Evolutionary conservation across 2,113 vertebrate genomes (phyloP).

Genomic region (Carettochelys insculpta): DNA sequence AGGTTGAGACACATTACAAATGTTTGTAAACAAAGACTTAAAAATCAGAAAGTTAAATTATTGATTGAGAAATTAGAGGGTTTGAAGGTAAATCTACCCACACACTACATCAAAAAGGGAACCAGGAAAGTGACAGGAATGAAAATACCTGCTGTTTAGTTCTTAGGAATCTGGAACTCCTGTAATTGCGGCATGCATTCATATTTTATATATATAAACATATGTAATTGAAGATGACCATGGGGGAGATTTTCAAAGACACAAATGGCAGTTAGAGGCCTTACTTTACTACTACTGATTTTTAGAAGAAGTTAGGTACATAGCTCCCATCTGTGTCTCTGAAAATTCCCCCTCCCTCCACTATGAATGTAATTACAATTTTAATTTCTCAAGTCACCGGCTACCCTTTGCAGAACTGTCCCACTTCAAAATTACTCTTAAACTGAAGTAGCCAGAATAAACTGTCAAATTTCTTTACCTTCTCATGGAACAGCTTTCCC

Average conservation of each 20-base stretch:
- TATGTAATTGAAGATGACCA: background rate
- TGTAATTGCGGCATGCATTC: too few relatives aligned
- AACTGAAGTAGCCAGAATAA: background rate
- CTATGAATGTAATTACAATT: background rate
- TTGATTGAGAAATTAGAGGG: background rate
- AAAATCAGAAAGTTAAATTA: background rate
- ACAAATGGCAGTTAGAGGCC: background rate
- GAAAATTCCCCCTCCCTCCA: background rate
- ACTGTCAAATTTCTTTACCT: background rate
- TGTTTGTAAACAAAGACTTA: background rate
- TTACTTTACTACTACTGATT: background rate
- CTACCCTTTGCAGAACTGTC: background rate
- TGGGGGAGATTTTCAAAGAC: background rate
- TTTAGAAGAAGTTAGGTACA: background rate
- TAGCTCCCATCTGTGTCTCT: background rate
- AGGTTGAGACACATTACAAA: background rate
- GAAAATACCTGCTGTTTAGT: rapidly evolving
- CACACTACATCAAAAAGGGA: background rate
- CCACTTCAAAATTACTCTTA: background rate
- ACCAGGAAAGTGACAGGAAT: background rate
- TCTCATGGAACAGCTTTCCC: background rate
- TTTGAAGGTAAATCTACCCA: background rate
- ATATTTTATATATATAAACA: too few relatives aligned
- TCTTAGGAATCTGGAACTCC: background rate
- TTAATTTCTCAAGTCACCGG: background rate